A percentile compares a stretch with the other conserved stretches of the same genome.
phyloP scores from a whole-genome alignment of 2,888 invertebrate species.

The Hedya salicella region DNA sequence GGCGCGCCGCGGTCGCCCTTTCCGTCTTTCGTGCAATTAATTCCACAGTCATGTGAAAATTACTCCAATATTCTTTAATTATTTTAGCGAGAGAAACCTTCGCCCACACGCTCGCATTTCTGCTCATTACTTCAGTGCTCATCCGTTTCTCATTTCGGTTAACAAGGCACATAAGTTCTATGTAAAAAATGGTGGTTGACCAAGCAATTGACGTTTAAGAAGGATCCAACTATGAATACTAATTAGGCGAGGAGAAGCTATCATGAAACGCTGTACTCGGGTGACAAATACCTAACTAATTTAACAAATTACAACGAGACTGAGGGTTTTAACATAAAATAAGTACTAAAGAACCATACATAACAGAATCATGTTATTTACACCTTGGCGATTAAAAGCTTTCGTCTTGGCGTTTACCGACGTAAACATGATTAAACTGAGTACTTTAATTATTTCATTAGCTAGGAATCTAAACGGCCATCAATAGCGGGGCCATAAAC shows the following conservation, averaged over 20 bases:
- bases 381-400: conserved; percentile 7
- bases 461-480: conserved; percentile 19
- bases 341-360: conserved; percentile 12
- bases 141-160: conserved; percentile 10
- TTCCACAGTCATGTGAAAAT: conserved; percentile 59
- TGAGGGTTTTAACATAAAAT: neutral
- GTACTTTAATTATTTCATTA: conserved; percentile 23
- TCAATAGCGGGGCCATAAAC: conserved; percentile 26
- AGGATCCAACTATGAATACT: conserved; percentile 34
- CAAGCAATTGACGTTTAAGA: conserved; percentile 29
- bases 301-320: neutral
- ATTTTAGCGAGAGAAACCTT: conserved; percentile 47
- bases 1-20: conserved; percentile 66
- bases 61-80: conserved; percentile 57
- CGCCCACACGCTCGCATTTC: conserved; percentile 53
- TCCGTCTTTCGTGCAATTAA: conserved; percentile 73
- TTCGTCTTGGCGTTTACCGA: conserved; percentile 12
- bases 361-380: conserved; percentile 13
- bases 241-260: conserved; percentile 10
- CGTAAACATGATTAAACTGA: conserved; percentile 18
- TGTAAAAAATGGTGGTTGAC: conserved; percentile 22
- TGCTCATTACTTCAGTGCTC: neutral
- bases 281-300: conserved; percentile 15
- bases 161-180: conserved; percentile 4
- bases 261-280: conserved; percentile 10